Evolutionary conservation across 2,888 invertebrate species (phyloP), one percentile per base, ranked within the genome.

Genomic region (Nemoura dubitans): DNA sequence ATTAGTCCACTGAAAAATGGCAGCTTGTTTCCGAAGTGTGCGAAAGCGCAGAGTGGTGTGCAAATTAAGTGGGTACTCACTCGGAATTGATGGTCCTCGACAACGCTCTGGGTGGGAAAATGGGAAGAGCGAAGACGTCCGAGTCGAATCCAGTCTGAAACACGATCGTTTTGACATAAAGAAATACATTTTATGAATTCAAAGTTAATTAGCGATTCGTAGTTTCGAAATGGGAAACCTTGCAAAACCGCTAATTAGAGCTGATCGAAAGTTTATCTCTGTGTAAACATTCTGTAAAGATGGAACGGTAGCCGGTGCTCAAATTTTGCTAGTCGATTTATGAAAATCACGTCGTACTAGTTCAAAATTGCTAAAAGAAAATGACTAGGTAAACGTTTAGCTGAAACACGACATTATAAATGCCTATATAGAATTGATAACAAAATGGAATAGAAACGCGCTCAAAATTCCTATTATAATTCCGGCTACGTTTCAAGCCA

Each of bases 401-500:
- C 59, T 59, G 21, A 59, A 21, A 59, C 3, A 36, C 36, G 36
- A 36, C 36, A 36, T 36, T 10, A 36, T 36, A 36, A 36, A 36
- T 10, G 36, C n/a, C n/a, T n/a, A 36, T 36, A 6, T 3, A 10
- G 36, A 36, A 36, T 6, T 10, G 10, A 10, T 36, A 59, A 7
- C 16, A 36, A 36, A 36, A 3, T 36, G 36, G 10, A 36, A 10
- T 25, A 80, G 26, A 80, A 80, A 26, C 26, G n/a, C 80, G 26
- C 28, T 80, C 80, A 80, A 80, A 80, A 26, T 80, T 26, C 25
- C n/a, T n/a, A 80, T 80, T 80, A 14, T 27, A 26, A 80, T 80
- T 80, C 80, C n/a, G 80, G 14, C 27, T 28, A 28, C 80, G 80
- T 14, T 21, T 36, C 80, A 2, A 80, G 80, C n/a, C 26, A 80